Conservation (phyloP, 92 coral and sea anemone species). For the Siderastrea radians region DNA sequence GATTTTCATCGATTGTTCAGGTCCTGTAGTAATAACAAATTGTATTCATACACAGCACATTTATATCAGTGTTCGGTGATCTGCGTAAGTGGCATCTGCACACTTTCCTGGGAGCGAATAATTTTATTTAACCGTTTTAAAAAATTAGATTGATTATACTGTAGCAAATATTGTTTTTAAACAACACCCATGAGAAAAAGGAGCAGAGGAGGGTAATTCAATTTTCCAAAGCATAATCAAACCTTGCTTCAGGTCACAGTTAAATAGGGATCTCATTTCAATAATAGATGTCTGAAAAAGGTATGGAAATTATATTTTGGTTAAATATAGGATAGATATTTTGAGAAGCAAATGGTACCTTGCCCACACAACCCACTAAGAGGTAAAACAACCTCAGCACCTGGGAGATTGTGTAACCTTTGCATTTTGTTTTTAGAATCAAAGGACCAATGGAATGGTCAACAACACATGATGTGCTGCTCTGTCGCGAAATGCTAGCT, state of each 20-base stretch:
- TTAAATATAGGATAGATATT: not conserved
- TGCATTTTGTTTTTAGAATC: too few species aligned
- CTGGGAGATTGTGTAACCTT: too few species aligned
- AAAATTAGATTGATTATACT: too few species aligned
- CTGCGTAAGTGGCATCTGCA: too few species aligned
- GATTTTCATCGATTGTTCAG: too few species aligned
- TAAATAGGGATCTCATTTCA: not conserved
- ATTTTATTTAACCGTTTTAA: too few species aligned
- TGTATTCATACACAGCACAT: too few species aligned
- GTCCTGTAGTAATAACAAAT: not conserved
- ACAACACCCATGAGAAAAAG: not conserved
- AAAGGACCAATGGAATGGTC: slow-evolving; percentile 64
- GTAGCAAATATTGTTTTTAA: not conserved
- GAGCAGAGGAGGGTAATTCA: not conserved
- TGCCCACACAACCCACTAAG: too few species aligned
- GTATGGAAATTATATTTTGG: not conserved
- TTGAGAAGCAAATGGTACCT: not conserved
- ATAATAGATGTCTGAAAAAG: not conserved
- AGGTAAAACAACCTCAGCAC: too few species aligned
- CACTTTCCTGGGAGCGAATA: too few species aligned
- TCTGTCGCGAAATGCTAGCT: slow-evolving; percentile 67
- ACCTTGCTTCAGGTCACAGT: not conserved
- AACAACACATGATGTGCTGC: slow-evolving; percentile 37
- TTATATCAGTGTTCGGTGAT: too few species aligned
- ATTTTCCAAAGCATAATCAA: not conserved